Evolutionary conservation across 1,140 invertebrate species (phyloP), one percentile per base, ranked within the genome.

Genomic region (Anoplolepis gracilipes): DNA sequence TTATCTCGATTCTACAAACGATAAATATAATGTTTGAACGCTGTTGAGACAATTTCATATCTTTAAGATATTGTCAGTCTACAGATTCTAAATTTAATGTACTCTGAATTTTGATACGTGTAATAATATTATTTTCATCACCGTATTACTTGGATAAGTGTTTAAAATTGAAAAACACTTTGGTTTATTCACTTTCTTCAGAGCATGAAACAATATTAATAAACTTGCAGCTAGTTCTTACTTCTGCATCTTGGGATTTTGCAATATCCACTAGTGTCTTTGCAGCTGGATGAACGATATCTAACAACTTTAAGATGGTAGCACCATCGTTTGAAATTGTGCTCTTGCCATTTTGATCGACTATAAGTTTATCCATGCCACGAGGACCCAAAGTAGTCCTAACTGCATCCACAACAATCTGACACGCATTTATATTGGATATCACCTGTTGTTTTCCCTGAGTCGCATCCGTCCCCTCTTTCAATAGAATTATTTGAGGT

Each of bases 271-370:
- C 99, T 61, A 99, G 95, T 19, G 98, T 99, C 95, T 98, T 99
- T 0, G 99, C 99, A 36, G 99, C 99, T 3, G 99, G 99, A 95
- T 99, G 99, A 75, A 99, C 97, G 92, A 99, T 98, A 93, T 99
- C 99, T 57, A 99, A 95, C 36, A 99, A 96, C 95, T 99, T 99
- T 96, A 99, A 97, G 87, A 99, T 99, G 19, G 99, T 99, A 8
- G 99, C 99, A 30, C 99, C 99, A 96, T 99, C 99, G 94, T 99
- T 99, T 1, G 99, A 99, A 90, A 99, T 99, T 0, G 99, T 99
- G 0, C 98, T 97, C 94, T 98, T 98, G 3, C 98, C 97, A 89
- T 96, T 96, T 78, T 96, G 95, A 93, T 99, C 97, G 1, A 99
- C 98, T 92, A 99, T 99, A 30, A 99, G 96, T 95, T 99, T 99